A percentile compares a stretch with the other conserved stretches of the same genome.
phyloP scores from a whole-genome alignment of 1,140 invertebrate species.

The Prorops nasuta region DNA sequence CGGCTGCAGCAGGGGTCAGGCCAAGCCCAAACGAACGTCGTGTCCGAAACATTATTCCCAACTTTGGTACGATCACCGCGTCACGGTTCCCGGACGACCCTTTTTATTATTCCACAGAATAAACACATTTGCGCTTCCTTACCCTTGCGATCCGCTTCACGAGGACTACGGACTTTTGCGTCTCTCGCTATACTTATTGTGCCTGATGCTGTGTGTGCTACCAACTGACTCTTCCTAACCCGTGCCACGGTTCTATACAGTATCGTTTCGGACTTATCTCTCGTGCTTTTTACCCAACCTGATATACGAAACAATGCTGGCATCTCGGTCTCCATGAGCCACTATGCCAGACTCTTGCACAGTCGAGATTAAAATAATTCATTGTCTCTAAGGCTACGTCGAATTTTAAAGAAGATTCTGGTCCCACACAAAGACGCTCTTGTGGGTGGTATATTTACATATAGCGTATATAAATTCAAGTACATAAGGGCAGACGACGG shows the following conservation, averaged over 20 bases:
- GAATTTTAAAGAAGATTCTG: background rate
- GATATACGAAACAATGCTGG: too few relatives aligned
- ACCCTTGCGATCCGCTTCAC: background rate
- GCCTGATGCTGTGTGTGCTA: too few relatives aligned
- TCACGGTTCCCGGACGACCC: constrained; percentile 22
- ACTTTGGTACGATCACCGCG: constrained; percentile 38
- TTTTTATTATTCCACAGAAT: constrained; percentile 35
- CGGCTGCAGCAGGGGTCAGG: constrained; percentile 25
- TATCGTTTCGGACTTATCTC: too few relatives aligned
- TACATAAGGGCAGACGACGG: constrained; percentile 25
- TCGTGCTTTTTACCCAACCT: too few relatives aligned
- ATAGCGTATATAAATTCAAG: constrained; percentile 22
- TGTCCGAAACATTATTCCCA: constrained; percentile 58
- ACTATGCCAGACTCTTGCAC: too few relatives aligned
- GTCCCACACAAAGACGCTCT: background rate
- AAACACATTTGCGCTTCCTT: constrained; percentile 34
- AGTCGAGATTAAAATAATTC: too few relatives aligned
- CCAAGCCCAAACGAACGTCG: constrained; percentile 43
- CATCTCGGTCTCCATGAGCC: too few relatives aligned
- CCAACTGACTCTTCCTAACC: too few relatives aligned
- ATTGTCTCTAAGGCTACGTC: background rate
- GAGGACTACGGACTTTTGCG: too few relatives aligned
- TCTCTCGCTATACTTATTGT: too few relatives aligned
- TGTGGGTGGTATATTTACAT: too few relatives aligned
- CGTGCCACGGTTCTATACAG: too few relatives aligned